Percentiles rank a stretch among this genome's conserved stretches.
Evolutionary conservation across 2,113 vertebrate species (phyloP).

Genomic region (Dipodomys merriami): DNA sequence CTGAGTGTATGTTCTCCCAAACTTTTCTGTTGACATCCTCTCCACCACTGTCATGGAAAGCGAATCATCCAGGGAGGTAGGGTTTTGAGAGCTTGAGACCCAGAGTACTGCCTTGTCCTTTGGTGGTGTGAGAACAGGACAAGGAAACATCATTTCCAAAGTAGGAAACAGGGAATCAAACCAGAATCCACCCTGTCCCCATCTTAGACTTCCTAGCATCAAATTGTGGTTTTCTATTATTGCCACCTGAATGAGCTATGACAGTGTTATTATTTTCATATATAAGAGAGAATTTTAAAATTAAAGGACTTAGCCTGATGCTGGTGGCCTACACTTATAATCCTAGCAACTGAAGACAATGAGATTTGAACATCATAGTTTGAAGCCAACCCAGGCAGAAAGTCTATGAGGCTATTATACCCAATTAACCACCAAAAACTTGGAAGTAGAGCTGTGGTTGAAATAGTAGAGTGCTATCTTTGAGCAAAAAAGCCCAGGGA

Average conservation of each 20-base stretch:
- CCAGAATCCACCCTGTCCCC: not conserved
- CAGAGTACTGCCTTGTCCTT: not conserved
- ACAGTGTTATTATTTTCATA: not conserved
- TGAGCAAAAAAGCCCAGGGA: no score
- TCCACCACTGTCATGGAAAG: not conserved
- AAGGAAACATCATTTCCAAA: not conserved
- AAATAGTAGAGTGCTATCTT: no score
- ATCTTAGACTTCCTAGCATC: not conserved
- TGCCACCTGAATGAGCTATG: not conserved
- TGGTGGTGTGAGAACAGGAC: not conserved
- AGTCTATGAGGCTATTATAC: no score
- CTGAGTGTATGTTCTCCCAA: not conserved
- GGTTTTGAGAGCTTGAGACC: not conserved
- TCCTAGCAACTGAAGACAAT: no score
- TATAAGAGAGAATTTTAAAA: constrained; percentile 2
- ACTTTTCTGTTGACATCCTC: not conserved
- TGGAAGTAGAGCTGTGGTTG: no score
- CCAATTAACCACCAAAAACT: no score
- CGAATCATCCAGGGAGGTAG: not conserved
- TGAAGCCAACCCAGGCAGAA: no score
- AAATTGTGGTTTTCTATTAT: not conserved
- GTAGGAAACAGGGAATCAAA: not conserved
- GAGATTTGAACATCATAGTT: no score
- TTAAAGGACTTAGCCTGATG: not conserved
- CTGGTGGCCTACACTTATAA: no score